A percentile compares a stretch with the other conserved stretches of the same genome.
Conservation (phyloP, 2,888 invertebrate genomes). For the Chrysodeixis includens region DNA sequence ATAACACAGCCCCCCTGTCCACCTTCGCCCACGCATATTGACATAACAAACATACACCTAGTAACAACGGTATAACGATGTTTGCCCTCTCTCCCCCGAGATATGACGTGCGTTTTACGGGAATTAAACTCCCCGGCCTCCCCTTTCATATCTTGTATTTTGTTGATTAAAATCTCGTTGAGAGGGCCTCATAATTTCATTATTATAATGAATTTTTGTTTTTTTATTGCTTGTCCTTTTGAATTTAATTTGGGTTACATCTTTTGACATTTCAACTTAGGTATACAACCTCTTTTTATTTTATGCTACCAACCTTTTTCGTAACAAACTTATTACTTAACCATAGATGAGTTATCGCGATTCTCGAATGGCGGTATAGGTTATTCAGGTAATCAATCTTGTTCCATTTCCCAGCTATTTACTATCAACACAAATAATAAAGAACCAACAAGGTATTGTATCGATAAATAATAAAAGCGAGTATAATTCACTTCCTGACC, state of each 20-base stretch:
- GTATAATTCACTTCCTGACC: conserved; percentile 79
- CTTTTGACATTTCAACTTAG: background rate
- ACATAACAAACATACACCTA: conserved; percentile 62
- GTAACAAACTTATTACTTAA: background rate
- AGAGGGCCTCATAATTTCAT: conserved; percentile 42
- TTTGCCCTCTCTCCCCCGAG: conserved; percentile 83
- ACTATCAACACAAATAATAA: background rate
- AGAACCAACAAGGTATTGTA: conserved; percentile 14
- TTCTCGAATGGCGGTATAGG: background rate
- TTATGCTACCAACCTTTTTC: background rate
- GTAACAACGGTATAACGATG: conserved; percentile 74
- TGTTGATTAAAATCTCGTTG: conserved; percentile 63
- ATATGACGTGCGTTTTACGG: conserved; percentile 80
- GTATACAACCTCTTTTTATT: background rate
- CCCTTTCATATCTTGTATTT: conserved; percentile 67
- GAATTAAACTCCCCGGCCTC: conserved; percentile 78
- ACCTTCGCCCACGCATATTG: conserved; percentile 54
- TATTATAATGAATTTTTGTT: conserved; percentile 23
- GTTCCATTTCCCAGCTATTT: background rate
- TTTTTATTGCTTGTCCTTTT: background rate
- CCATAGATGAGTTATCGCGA: background rate
- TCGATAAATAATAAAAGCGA: conserved; percentile 39
- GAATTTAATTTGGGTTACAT: background rate
- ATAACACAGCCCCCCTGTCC: conserved; percentile 27
- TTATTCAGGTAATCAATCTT: background rate